A percentile compares a stretch with the other conserved stretches of the same genome.
phyloP scores from a whole-genome alignment of 1,140 invertebrate genomes.

The Drosophila pandora region DNA sequence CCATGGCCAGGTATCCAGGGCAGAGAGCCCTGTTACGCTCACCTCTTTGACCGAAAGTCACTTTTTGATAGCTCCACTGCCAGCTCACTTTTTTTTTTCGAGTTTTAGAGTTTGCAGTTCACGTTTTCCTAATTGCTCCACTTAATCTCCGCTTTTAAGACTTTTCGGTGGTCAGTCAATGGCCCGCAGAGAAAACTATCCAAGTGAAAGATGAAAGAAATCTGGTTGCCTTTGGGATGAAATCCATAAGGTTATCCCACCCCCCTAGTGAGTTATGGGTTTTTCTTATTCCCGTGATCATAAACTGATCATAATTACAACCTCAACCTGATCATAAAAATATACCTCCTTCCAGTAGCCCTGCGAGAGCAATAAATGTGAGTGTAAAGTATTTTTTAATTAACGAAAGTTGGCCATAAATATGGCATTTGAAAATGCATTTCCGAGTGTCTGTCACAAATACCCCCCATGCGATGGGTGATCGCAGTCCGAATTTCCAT shows the following conservation, averaged over 20 bases:
- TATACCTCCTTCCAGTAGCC: slow-evolving; percentile 1
- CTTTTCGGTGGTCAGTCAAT: slow-evolving; percentile 57
- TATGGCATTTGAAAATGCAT: slow-evolving; percentile 45
- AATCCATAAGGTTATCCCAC: background rate
- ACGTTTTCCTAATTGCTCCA: slow-evolving; percentile 66
- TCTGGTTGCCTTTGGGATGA: background rate
- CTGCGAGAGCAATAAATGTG: slow-evolving; percentile 14
- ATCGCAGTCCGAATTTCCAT: slow-evolving; percentile 16
- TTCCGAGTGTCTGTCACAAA: slow-evolving; percentile 49
- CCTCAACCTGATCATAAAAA: background rate
- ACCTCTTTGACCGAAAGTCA: slow-evolving; percentile 52
- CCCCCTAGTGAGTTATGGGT: background rate
- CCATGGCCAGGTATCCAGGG: slow-evolving; percentile 27
- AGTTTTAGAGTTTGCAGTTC: slow-evolving; percentile 38
- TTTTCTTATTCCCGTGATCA: slow-evolving; percentile 15
- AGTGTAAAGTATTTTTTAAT: slow-evolving; percentile 30
- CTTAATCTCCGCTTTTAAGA: slow-evolving; percentile 65
- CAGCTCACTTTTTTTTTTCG: slow-evolving; percentile 23
- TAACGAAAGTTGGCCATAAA: slow-evolving; percentile 45
- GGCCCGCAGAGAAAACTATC: slow-evolving; percentile 61
- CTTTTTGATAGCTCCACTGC: slow-evolving; percentile 42
- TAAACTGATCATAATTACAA: slow-evolving; percentile 5
- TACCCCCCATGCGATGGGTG: background rate
- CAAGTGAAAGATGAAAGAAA: slow-evolving; percentile 34
- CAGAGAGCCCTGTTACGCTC: slow-evolving; percentile 39